phyloP scores from a whole-genome alignment of 1,140 invertebrate genomes.

The Neelides sp. region DNA sequence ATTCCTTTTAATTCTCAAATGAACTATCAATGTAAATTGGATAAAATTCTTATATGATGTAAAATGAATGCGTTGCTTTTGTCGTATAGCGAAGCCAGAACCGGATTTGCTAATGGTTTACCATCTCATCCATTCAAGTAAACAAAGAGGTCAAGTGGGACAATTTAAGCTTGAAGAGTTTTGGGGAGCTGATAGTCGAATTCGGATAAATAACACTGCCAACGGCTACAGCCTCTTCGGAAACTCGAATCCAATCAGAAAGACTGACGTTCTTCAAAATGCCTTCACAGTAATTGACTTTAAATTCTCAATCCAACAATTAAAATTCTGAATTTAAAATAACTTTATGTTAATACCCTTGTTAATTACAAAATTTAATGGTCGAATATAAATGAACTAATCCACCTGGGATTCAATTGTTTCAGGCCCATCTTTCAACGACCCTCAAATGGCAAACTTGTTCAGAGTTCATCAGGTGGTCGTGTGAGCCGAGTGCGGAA shows the following conservation, averaged over 20 bases:
- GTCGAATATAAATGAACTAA: no score
- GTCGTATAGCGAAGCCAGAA: conserved; percentile 13
- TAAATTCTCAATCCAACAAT: no score
- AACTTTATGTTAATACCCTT: no score
- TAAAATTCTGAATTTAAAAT: no score
- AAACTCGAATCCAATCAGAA: conserved; percentile 13
- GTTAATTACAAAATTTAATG: no score
- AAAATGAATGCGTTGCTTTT: neutral
- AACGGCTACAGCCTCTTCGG: conserved; percentile 41
- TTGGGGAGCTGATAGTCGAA: conserved; percentile 49
- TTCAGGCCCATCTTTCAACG: conserved; percentile 26
- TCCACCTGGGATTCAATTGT: no score
- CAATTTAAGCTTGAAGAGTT: conserved; percentile 43
- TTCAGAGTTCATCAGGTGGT: conserved; percentile 28
- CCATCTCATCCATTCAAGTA: conserved; percentile 29
- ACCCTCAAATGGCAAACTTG: conserved; percentile 30
- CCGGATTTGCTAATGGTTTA: conserved; percentile 30
- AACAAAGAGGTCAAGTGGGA: conserved; percentile 28
- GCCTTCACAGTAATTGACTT: conserved; percentile 30
- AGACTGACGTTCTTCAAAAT: conserved; percentile 27
- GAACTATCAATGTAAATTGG: neutral
- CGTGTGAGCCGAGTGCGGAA: conserved; percentile 16
- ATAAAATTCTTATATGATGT: neutral
- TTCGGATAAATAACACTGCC: conserved; percentile 54
- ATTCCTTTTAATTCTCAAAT: no score